Evolutionary conservation across 2,888 invertebrate genomes (phyloP).

Genomic region (Arenicola marina): DNA sequence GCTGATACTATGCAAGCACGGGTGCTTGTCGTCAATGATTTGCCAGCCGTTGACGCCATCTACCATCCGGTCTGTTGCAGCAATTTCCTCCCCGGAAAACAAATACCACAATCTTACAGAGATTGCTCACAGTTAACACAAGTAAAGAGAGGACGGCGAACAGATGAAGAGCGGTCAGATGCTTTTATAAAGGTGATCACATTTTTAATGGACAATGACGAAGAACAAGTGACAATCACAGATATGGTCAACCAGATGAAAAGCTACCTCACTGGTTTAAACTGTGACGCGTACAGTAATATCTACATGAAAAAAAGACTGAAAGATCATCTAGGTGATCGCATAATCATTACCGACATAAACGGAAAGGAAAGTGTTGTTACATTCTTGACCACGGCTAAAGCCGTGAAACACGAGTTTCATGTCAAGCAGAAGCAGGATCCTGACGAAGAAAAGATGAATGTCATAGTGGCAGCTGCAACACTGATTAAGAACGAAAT

Average conservation of each 20-base stretch:
- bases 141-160: neutral
- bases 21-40: neutral
- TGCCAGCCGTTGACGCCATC: neutral
- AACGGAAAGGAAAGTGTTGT: neutral
- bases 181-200: neutral
- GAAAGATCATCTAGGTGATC: neutral
- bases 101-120: neutral
- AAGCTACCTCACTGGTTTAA: neutral
- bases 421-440: neutral
- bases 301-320: neutral
- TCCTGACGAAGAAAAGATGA: neutral
- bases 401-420: neutral
- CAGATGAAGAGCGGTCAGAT: neutral
- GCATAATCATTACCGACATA: neutral
- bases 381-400: neutral
- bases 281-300: neutral
- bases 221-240: neutral
- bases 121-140: neutral
- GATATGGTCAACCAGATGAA: neutral
- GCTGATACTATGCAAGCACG: neutral
- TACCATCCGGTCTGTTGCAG: neutral
- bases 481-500: neutral
- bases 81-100: neutral
- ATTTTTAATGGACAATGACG: neutral
- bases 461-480: neutral